Conservation (phyloP, 2,888 invertebrate genomes). For the Tiliacea citrago region DNA sequence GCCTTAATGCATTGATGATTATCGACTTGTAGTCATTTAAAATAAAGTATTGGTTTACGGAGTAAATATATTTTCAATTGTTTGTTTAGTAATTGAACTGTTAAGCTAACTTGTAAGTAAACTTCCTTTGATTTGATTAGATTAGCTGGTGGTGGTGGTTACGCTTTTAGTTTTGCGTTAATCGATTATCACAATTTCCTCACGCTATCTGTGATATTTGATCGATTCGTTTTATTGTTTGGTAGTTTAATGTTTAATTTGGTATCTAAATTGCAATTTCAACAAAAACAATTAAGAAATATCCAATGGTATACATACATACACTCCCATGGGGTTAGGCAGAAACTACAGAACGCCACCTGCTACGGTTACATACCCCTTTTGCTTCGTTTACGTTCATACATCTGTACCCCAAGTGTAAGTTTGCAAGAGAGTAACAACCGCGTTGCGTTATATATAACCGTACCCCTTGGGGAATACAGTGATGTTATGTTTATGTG, state of each 20-base stretch:
- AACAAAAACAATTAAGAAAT: too few species aligned
- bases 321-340: too few species aligned
- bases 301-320: too few species aligned
- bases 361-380: too few species aligned
- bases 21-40: background rate
- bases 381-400: too few species aligned
- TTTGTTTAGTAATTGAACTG: slow-evolving; percentile 24
- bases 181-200: slow-evolving; percentile 28
- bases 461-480: too few species aligned
- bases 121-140: slow-evolving; percentile 46
- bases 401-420: too few species aligned
- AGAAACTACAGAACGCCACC: too few species aligned
- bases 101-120: slow-evolving; percentile 26
- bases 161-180: slow-evolving; percentile 10
- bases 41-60: background rate
- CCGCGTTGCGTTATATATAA: too few species aligned
- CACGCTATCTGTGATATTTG: slow-evolving; percentile 23
- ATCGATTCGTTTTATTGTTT: slow-evolving; percentile 46
- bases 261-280: background rate
- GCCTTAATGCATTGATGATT: slow-evolving; percentile 24
- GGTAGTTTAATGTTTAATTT: slow-evolving; percentile 8
- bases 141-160: background rate
- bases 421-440: too few species aligned
- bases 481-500: too few species aligned
- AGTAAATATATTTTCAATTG: slow-evolving; percentile 4